phyloP scores from a whole-genome alignment of 1,140 invertebrate species.

The Lasioglossum albipes region DNA sequence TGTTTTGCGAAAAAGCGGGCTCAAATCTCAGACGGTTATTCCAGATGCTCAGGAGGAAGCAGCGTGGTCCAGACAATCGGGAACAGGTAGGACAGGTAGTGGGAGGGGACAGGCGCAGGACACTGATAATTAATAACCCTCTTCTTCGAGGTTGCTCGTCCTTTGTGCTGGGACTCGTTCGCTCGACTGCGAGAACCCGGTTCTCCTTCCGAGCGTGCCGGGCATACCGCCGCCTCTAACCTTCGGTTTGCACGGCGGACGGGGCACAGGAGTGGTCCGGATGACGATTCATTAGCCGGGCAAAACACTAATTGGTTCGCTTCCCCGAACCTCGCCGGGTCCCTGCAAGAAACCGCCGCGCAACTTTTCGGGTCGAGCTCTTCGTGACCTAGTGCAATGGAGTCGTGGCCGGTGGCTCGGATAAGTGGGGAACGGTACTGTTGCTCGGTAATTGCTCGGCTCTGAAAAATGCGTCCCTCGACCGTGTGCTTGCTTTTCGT shows the following conservation, averaged over 20 bases:
- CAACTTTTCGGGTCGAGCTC: slow-evolving; percentile 39
- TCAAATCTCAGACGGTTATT: too few species aligned
- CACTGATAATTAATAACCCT: slow-evolving; percentile 69
- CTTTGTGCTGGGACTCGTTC: slow-evolving; percentile 58
- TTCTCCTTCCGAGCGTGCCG: slow-evolving; percentile 41
- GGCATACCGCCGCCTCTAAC: slow-evolving; percentile 49
- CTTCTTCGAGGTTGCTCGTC: slow-evolving; percentile 61
- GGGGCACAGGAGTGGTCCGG: slow-evolving; percentile 42
- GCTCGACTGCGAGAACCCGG: slow-evolving; percentile 26
- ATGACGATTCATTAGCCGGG: slow-evolving; percentile 68
- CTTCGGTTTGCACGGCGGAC: slow-evolving; percentile 41
- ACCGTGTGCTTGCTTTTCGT: too few species aligned
- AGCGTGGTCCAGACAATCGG: too few species aligned
- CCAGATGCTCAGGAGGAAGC: too few species aligned
- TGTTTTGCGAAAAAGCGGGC: too few species aligned
- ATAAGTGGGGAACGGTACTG: slow-evolving; percentile 11
- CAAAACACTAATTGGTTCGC: slow-evolving; percentile 70
- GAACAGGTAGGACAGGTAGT: not conserved
- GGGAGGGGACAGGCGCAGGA: slow-evolving; percentile 48
- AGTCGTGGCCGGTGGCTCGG: not conserved
- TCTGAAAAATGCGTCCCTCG: not conserved
- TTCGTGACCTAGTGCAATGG: slow-evolving; percentile 50
- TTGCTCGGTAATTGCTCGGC: slow-evolving; percentile 22
- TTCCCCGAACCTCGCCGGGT: slow-evolving; percentile 56
- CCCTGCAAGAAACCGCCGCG: slow-evolving; percentile 47